Percentiles rank a stretch among this genome's conserved stretches.
These are phyloP conservation scores for Frieseomelitta varia DNA, from an alignment of 1,140 invertebrate genomes.

Conservation along the genomic window DNA sequence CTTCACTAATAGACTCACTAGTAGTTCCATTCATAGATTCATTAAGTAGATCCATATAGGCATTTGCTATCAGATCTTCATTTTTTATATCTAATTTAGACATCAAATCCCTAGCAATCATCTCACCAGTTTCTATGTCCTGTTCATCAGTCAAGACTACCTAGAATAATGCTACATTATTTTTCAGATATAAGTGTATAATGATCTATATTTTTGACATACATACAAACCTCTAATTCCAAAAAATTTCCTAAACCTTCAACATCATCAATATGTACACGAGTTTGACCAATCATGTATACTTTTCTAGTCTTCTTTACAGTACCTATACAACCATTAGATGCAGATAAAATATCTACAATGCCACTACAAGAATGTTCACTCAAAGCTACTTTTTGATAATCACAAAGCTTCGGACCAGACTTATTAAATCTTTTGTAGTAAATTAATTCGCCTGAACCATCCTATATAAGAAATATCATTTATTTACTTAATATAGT, in stretches of 20 bases:
- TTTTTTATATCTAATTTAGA: constrained; percentile 86
- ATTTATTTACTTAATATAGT: too few relatives aligned
- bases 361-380: constrained; percentile 75
- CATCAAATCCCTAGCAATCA: constrained; percentile 88
- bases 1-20: too few relatives aligned
- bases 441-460: constrained; percentile 87
- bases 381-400: constrained; percentile 83
- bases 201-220: not conserved
- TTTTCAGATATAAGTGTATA: not conserved
- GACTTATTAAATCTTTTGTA: constrained; percentile 88
- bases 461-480: constrained; percentile 78
- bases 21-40: not conserved
- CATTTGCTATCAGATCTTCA: constrained; percentile 87
- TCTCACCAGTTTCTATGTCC: constrained; percentile 86
- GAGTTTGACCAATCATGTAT: constrained; percentile 91
- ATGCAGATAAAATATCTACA: constrained; percentile 80
- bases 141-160: constrained; percentile 87
- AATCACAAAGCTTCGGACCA: constrained; percentile 88
- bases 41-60: constrained; percentile 88
- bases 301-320: constrained; percentile 89
- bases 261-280: constrained; percentile 94
- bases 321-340: constrained; percentile 86
- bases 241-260: constrained; percentile 91
- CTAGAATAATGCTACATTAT: constrained; percentile 70
- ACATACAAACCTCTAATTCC: constrained; percentile 92